Percentiles rank a stretch among this genome's conserved stretches.
Conservation (phyloP, 2,797 vertebrate species). For the Semaprochilodus insignis region DNA sequence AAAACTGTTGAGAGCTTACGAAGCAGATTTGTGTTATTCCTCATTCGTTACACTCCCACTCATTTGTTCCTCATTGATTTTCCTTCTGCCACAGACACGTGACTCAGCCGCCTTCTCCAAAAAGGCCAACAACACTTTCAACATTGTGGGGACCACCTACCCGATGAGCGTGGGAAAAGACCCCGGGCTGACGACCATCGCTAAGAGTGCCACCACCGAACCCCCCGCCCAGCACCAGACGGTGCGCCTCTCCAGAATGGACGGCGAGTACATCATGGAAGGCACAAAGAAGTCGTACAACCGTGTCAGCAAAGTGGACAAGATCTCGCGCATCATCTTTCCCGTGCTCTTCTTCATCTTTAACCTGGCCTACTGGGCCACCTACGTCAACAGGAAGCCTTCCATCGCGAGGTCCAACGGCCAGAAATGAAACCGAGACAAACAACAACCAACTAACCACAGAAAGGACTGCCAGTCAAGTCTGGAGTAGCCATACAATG, state of each 20-base stretch:
- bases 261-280: slow-evolving; percentile 83
- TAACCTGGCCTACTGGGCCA: slow-evolving; percentile 98
- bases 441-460: neutral
- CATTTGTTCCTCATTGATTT: slow-evolving; percentile 53
- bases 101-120: slow-evolving; percentile 91
- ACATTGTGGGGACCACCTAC: slow-evolving; percentile 97
- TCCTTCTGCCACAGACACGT: slow-evolving; percentile 84
- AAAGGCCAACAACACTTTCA: slow-evolving; percentile 97
- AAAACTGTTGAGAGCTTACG: neutral
- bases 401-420: slow-evolving; percentile 92
- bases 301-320: slow-evolving; percentile 99
- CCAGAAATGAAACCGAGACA: slow-evolving; percentile 81
- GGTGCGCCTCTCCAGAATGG: slow-evolving; percentile 81
- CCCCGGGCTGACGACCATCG: slow-evolving; percentile 90
- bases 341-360: slow-evolving; percentile 98
- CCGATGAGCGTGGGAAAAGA: slow-evolving; percentile 94
- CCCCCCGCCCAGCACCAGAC: slow-evolving; percentile 51
- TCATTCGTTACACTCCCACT: slow-evolving; percentile 37
- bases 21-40: neutral
- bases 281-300: slow-evolving; percentile 97
- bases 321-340: slow-evolving; percentile 98
- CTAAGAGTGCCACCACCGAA: slow-evolving; percentile 84
- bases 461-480: slow-evolving; percentile 43
- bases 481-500: slow-evolving; percentile 63
- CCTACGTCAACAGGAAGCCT: slow-evolving; percentile 96